These are phyloP conservation scores for Tachyglossus aculeatus DNA, from an alignment of 2,797 vertebrate species.

Conservation along the genomic window DNA sequence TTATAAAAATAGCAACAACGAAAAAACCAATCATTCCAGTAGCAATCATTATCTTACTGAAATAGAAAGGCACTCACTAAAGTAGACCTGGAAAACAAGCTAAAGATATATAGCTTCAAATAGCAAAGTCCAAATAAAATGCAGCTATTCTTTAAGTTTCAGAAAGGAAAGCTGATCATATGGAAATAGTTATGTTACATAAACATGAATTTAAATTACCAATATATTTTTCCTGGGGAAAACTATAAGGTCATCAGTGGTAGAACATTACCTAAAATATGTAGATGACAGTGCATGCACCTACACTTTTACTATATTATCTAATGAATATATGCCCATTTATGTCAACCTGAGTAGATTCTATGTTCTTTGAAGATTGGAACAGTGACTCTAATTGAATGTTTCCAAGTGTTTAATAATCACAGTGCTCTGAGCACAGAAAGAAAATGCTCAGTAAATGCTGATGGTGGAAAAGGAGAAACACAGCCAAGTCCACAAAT, in stretches of 20 bases:
- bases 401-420: too few relatives aligned
- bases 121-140: slow-evolving; percentile 39
- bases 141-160: slow-evolving; percentile 29
- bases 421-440: too few relatives aligned
- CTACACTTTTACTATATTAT: slow-evolving; percentile 9
- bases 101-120: slow-evolving; percentile 41
- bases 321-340: too few relatives aligned
- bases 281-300: neutral
- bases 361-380: too few relatives aligned
- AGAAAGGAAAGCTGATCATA: slow-evolving; percentile 34
- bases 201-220: slow-evolving; percentile 14
- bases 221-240: neutral
- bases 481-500: too few relatives aligned
- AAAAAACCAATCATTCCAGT: neutral
- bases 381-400: too few relatives aligned
- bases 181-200: slow-evolving; percentile 14
- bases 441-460: too few relatives aligned
- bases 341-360: too few relatives aligned
- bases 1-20: neutral
- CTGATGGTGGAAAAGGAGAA: too few relatives aligned
- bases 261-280: neutral
- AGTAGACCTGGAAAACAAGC: slow-evolving; percentile 25
- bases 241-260: neutral
- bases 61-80: slow-evolving; percentile 12
- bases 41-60: slow-evolving; percentile 19